Evolutionary conservation across 2,888 invertebrate genomes (phyloP).

Genomic region (Geotrupes spiniger): DNA sequence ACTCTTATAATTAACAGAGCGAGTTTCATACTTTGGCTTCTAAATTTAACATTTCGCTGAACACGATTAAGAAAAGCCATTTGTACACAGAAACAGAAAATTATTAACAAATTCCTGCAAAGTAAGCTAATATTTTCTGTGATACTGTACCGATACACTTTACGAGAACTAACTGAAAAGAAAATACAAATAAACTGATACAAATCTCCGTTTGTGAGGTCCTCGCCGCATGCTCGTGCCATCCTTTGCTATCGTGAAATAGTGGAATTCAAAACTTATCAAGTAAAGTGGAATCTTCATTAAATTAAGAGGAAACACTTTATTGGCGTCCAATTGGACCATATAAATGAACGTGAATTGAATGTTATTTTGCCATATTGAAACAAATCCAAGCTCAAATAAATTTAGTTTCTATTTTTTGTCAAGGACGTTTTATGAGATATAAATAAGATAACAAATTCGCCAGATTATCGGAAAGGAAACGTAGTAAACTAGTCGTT

Average conservation of each 20-base stretch:
- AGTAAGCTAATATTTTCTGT: not conserved
- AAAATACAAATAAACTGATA: too few species aligned
- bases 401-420: not conserved
- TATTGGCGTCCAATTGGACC: not conserved
- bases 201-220: too few species aligned
- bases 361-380: too few species aligned
- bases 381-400: not conserved
- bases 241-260: too few species aligned
- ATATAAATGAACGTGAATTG: slow-evolving; percentile 25
- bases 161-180: too few species aligned
- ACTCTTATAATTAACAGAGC: slow-evolving; percentile 5
- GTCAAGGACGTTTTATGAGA: not conserved
- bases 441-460: too few species aligned
- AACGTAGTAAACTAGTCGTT: too few species aligned
- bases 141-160: not conserved
- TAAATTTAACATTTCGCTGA: slow-evolving; percentile 2
- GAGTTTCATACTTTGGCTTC: not conserved
- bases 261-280: not conserved
- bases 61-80: too few species aligned
- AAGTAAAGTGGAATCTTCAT: not conserved
- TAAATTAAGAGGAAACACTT: slow-evolving; percentile 2
- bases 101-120: slow-evolving; percentile 3
- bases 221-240: too few species aligned
- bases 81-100: not conserved
- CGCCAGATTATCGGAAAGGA: too few species aligned